Base-by-base conservation (phyloP, 2,113 vertebrate genomes). In the Macquaria australasica region DNA sequence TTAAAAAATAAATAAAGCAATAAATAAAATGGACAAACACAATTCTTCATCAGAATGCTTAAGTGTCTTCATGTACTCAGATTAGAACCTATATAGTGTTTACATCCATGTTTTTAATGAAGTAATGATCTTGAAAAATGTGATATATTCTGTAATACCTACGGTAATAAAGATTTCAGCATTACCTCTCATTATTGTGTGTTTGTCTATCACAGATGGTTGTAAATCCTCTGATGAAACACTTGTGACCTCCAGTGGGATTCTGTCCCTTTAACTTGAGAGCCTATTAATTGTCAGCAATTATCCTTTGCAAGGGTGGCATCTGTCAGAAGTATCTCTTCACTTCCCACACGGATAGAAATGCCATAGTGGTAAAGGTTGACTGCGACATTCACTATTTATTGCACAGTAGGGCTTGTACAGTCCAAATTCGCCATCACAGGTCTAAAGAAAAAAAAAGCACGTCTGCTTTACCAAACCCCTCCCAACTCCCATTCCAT, bases 351-450 rank as follows among this genome's bases (percentile, higher is more conserved):
- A 69, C 45, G 78, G 85, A 88, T 84, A 90, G 69, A 94, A 93
- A 86, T 87, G 77, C 83, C 77, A 91, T 70, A 66, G 75, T 88
- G 89, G 91, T 93, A 95, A 94, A 94, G 91, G 91, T 92, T 87
- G 91, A 93, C 89, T 93, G 95, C 69, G 79, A 95, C 94, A 94
- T 95, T 94, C 93, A 93, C 90, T 84, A 92, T 95, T 96, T 96
- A 96, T 96, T 96, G 94, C 95, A 94, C 95, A 93, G 82, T 86
- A 85, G 91, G 89, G 85, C 89, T 94, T 59, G 73, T 95, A 94
- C 95, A 95, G 91, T 92, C 91, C 82, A 89, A 84, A 84, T 91
- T 81, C 92, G 41, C 90, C 82, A 87, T 88, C 62, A 79, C 89
- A 83, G 66, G 73, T 83, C 66, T 81, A 28, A 73, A 77, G 82